Percentiles rank a stretch among this genome's conserved stretches.
These are phyloP conservation scores for Platygyra sinensis DNA, from an alignment of 64 coral and sea anemone genomes.

Conservation along the genomic window DNA sequence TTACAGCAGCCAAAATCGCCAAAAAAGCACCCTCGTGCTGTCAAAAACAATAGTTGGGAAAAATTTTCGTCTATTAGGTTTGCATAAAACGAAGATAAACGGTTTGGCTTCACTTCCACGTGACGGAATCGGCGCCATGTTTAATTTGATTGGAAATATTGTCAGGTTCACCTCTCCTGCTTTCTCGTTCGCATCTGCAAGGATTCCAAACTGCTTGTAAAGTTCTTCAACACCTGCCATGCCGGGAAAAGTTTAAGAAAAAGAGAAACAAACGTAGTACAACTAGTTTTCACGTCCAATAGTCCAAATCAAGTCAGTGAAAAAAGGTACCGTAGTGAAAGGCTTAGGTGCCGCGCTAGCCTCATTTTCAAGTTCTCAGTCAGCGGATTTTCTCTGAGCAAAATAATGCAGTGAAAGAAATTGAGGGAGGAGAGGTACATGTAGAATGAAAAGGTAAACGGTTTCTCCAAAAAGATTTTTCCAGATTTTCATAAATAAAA, in stretches of 20 bases:
- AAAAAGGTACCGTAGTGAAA: background rate
- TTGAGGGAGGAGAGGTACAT: background rate
- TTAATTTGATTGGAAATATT: background rate
- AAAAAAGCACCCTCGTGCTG: conserved; percentile 73
- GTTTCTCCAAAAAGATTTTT: background rate
- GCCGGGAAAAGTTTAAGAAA: background rate
- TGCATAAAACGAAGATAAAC: background rate
- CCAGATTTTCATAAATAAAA: background rate
- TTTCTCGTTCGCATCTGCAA: conserved; percentile 88
- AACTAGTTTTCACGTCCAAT: background rate
- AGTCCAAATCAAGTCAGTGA: background rate
- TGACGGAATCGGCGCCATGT: conserved; percentile 27
- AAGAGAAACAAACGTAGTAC: background rate
- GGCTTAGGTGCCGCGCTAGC: conserved; percentile 13
- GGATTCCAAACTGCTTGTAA: conserved; percentile 92
- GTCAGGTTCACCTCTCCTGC: conserved; percentile 26
- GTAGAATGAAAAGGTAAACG: background rate
- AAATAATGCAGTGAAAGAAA: too few relatives aligned
- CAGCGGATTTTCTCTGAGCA: background rate
- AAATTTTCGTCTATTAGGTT: background rate
- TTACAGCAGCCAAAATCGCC: conserved; percentile 74
- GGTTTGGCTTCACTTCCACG: background rate
- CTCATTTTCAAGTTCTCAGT: conserved; percentile 6
- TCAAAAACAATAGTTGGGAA: conserved; percentile 3
- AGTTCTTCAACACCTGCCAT: conserved; percentile 94